Evolutionary conservation across 2,797 vertebrate species (phyloP), one percentile per base, ranked within the genome.

Genomic region (Malacoctenus gilli): DNA sequence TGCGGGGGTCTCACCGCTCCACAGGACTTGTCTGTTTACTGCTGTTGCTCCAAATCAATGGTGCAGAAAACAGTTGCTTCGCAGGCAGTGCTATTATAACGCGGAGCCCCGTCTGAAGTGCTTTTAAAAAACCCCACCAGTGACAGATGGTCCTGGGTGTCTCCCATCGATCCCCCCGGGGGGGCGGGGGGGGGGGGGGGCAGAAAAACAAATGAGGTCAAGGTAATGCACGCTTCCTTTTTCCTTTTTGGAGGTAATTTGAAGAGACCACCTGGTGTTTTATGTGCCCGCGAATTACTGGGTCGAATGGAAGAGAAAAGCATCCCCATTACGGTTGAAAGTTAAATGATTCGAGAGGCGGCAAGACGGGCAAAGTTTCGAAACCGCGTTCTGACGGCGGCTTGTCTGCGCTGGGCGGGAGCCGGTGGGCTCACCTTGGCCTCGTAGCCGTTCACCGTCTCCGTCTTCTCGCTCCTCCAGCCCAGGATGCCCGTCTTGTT

Each of bases 401-500:
- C n/a, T n/a, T n/a, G n/a, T n/a, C n/a, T n/a, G n/a, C n/a, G n/a
- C n/a, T n/a, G n/a, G n/a, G n/a, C n/a, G n/a, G 21, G 46, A 73
- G 42, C 9, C 25, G 5, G 9, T 42, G 53, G 39, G 38, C 53
- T 39, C 87, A 99, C 96, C 96, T 99, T 98, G 72, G 97, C 89
- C 84, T 99, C 95, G 0, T 97, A 99, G 60, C 97, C 95, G 1
- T 98, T 98, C 88, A 98, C 95, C 65, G 89, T 87, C 84, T 99
- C 96, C 0, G 93, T 96, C 92, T 95, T 99, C 92, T 99, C 97
- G 0, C 95, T 98, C 59, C 94, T 94, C 97, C 97, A 99, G 77
- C 97, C 95, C 81, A 98, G 91, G 69, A 99, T 96, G 19, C 97
- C 97, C 0, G 96, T 95, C 84, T 96, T 99, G 81, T 99, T 98